Evolutionary conservation across 2,797 vertebrate species (phyloP), one percentile per base, ranked within the genome.

Genomic region (Cirrhinus mrigala): DNA sequence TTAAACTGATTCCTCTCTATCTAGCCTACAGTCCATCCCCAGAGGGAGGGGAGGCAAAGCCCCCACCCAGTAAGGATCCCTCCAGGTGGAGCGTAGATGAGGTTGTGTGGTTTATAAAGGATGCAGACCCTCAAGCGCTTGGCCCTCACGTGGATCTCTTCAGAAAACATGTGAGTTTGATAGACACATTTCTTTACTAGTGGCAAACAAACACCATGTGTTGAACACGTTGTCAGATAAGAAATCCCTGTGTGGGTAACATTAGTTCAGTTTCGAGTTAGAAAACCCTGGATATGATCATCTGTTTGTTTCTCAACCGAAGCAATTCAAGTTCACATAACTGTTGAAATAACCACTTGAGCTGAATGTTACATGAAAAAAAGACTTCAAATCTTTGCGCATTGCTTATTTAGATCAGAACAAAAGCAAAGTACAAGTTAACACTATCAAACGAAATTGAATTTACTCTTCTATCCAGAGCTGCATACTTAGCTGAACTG

Each of bases 91-190:
- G 96, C 0, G 97, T 99, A 75, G 98, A 99, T 79, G 98, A 99
- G 0, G 98, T 99, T 80, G 94, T 98, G 76, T 94, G 96, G 95
- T 99, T 99, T 88, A 96, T 99, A 93, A 98, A 97, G 90, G 97
- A 98, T 1, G 97, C 98, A 5, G 98, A 99, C 89, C 98, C 98
- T 9, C 97, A 97, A 7, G 96, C 98, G n/a, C 93, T 99, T 89
- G 98, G 97, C 54, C 98, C 98, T 10, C 97, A 99, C 0, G 97
- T 96, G 80, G 98, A 99, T 16, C 93, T 98, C 89, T 99, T 99
- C 95, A 96, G 97, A 91, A 99, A 98, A 91, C 98, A 99, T 0
- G 98, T 99, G 94, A 89, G 83, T 84, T 70, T 75, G 8, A 62
- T 27, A 12, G 40, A 16, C 44, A 50, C 27, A 24, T 64, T 83